A percentile compares a stretch with the other conserved stretches of the same genome.
Evolutionary conservation across 2,888 invertebrate species (phyloP).

Genomic region (Gastrophysa polygoni): DNA sequence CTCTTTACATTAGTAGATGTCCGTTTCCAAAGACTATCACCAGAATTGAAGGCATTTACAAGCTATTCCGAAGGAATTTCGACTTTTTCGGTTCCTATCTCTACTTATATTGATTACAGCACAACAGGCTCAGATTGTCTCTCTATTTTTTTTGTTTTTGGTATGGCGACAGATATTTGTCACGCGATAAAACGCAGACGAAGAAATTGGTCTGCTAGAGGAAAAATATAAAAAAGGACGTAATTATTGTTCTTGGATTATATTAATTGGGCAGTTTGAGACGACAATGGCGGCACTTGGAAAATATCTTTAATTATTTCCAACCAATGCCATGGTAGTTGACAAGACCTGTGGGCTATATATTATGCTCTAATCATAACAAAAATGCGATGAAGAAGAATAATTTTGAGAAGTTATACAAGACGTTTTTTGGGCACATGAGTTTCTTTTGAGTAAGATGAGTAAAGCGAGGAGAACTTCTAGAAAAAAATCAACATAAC

Average conservation of each 20-base stretch:
- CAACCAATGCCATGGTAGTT: background rate
- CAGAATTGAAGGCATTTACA: slow-evolving; percentile 34
- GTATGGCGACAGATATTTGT: slow-evolving; percentile 47
- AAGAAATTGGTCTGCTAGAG: slow-evolving; percentile 41
- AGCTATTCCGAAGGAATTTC: slow-evolving; percentile 39
- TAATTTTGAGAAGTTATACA: too few relatives aligned
- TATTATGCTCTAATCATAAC: too few relatives aligned
- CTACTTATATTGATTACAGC: slow-evolving; percentile 41
- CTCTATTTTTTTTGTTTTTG: slow-evolving; percentile 36
- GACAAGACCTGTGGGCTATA: background rate
- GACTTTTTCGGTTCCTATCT: slow-evolving; percentile 32
- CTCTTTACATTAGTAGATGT: slow-evolving; percentile 27
- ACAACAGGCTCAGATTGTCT: slow-evolving; percentile 37
- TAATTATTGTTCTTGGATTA: slow-evolving; percentile 23
- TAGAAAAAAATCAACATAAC: too few relatives aligned
- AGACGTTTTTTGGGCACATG: too few relatives aligned
- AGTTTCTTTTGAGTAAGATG: too few relatives aligned
- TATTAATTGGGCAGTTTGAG: slow-evolving; percentile 28
- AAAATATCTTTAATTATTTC: slow-evolving; percentile 5
- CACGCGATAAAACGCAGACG: slow-evolving; percentile 48
- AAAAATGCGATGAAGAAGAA: background rate
- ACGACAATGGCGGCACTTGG: slow-evolving; percentile 13
- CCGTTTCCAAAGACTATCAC: slow-evolving; percentile 27
- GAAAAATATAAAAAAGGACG: slow-evolving; percentile 19
- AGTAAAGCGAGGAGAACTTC: too few relatives aligned